Evolutionary conservation across 2,113 vertebrate genomes (phyloP).

Genomic region (Sialia sialis): DNA sequence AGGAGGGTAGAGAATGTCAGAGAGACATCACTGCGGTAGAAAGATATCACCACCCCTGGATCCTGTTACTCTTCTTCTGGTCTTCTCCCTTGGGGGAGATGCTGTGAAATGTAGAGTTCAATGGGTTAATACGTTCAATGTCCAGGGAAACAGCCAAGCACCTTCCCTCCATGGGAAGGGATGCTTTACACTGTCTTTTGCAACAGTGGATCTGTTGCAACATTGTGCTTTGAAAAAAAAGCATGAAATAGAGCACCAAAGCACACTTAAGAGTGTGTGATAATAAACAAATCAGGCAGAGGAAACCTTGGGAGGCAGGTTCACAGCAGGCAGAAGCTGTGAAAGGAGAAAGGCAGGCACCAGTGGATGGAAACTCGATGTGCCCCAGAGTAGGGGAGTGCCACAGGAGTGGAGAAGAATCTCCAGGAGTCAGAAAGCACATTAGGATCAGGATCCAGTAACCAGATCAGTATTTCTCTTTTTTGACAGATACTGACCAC

Average conservation of each 20-base stretch:
- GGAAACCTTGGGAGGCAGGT: not conserved
- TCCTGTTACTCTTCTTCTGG: not conserved
- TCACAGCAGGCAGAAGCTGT: not conserved
- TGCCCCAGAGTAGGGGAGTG: fast-evolving
- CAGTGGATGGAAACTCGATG: not conserved
- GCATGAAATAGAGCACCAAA: not conserved
- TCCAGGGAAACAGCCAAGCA: not conserved
- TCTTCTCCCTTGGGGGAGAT: fast-evolving
- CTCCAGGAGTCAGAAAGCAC: not conserved
- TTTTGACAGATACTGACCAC: not conserved
- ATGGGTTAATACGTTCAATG: not conserved
- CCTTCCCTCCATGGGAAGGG: not conserved
- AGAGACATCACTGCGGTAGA: not conserved
- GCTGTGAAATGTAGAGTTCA: not conserved
- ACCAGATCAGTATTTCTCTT: not conserved
- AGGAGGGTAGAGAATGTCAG: not conserved
- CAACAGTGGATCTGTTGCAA: not conserved
- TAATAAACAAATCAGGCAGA: not conserved
- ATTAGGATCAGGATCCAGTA: fast-evolving
- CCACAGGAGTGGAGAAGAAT: not conserved
- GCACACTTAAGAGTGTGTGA: not conserved
- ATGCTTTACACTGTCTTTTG: not conserved
- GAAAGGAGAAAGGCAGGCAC: not conserved
- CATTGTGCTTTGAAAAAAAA: not conserved
- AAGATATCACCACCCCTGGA: fast-evolving